Base-by-base conservation (phyloP, 2,797 vertebrate genomes). In the Cuniculus paca region DNA sequence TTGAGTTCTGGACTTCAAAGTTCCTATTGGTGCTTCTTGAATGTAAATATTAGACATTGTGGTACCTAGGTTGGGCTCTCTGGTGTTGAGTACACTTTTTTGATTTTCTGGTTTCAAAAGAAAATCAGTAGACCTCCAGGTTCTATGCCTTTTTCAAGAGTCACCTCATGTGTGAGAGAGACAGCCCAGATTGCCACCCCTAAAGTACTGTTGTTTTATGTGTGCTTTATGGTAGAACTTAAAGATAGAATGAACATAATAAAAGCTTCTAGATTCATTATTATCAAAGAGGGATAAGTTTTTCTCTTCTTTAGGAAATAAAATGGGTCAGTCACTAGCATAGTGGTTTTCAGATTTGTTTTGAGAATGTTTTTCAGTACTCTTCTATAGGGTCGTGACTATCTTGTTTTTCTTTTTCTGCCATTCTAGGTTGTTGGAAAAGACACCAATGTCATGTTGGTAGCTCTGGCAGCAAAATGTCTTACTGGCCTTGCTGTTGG, bases 401-500 rank as follows among this genome's bases (percentile, higher is more conserved):
- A 0, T 92, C 85, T 90, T 93, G 14, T 82, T 91, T 93, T 92
- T 20, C 83, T 82, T 95, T 50, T 75, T 90, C 88, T 10, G 94
- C 42, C 14, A 86, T 97, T 98, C 19, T 97, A 99, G 99, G 99
- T 99, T 96, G 98, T 99, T 98, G 99, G 99, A 78, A 99, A 99
- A 98, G 99, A 99, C 98, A 99, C 99, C 68, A 99, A 99, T 96
- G 99, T 99, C 75, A 99, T 99, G 99, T 98, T 99, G 96, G 99
- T 99, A 98, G 98, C 99, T 42, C 93, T 99, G 98, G 99, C 99
- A 95, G 99, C 99, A 94, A 99, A 99, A 99, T 99, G 99, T 98
- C 98, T 99, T 95, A 99, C 99, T 95, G 99, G 98, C 88, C 97
- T 99, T 91, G 99, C 99, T 90, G 0, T 98, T 92, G 99, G 99